Conservation (phyloP, 2,797 vertebrate genomes). For the Molossus molossus region DNA sequence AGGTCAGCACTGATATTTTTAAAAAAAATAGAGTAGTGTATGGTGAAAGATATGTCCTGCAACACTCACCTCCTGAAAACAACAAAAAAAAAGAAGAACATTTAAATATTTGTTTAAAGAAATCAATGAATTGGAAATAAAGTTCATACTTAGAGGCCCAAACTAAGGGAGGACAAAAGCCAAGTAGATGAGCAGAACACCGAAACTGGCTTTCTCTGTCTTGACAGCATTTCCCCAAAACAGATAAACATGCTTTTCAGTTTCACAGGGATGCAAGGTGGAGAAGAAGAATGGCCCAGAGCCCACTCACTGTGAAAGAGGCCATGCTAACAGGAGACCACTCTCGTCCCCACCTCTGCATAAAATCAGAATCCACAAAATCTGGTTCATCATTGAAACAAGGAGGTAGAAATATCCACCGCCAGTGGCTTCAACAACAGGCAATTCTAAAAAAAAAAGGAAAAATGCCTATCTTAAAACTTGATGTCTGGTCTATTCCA, state of each 20-base stretch:
- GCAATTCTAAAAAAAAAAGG: not conserved
- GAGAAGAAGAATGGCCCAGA: not conserved
- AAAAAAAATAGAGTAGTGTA: not conserved
- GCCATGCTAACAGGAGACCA: not conserved
- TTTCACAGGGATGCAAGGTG: not conserved
- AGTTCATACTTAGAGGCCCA: not conserved
- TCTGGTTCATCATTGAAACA: not conserved
- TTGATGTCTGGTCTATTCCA: not conserved
- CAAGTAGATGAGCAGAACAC: not conserved
- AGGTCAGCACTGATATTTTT: not conserved
- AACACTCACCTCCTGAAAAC: not conserved
- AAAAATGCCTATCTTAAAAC: not conserved
- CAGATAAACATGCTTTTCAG: not conserved
- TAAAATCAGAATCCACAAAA: not conserved
- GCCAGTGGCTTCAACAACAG: not conserved
- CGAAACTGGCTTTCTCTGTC: not conserved
- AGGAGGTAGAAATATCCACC: not conserved
- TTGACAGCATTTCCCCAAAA: not conserved
- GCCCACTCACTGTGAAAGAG: not conserved
- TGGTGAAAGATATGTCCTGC: not conserved
- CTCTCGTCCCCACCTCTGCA: fast-evolving
- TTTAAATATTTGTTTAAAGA: not conserved
- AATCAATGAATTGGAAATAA: not conserved
- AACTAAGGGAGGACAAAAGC: not conserved
- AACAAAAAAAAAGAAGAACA: constrained; percentile 16